A percentile compares a stretch with the other conserved stretches of the same genome.
These are phyloP conservation scores for Drosophila histrio DNA, from an alignment of 2,888 invertebrate genomes.

Conservation along the genomic window DNA sequence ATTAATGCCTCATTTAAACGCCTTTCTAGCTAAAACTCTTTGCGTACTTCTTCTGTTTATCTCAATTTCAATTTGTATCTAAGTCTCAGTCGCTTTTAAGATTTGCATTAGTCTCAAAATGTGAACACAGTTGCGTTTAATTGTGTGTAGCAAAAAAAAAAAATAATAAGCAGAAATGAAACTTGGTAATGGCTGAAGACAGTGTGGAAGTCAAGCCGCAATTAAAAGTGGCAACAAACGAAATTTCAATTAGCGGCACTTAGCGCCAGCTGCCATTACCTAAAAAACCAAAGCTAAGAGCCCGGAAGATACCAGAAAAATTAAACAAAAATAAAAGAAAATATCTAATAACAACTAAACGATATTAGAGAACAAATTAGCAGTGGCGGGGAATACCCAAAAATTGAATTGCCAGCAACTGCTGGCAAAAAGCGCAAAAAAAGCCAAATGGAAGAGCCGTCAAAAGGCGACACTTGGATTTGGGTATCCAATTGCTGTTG, in stretches of 20 bases:
- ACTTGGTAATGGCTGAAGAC: conserved; percentile 38
- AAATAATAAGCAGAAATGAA: conserved; percentile 53
- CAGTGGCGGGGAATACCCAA: conserved; percentile 1
- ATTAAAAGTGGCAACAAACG: conserved; percentile 68
- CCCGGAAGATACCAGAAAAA: conserved; percentile 6
- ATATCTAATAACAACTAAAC: conserved; percentile 75
- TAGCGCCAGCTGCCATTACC: conserved; percentile 69
- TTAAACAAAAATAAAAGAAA: conserved; percentile 32
- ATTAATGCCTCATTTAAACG: too few species aligned
- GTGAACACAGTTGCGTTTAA: conserved; percentile 64
- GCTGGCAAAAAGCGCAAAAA: conserved; percentile 28
- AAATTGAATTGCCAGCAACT: conserved; percentile 50
- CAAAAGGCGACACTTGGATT: conserved; percentile 43
- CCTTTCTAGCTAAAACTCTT: too few species aligned
- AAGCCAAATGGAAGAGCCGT: conserved; percentile 15
- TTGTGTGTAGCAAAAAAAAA: conserved; percentile 53
- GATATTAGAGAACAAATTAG: conserved; percentile 70
- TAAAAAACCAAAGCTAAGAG: conserved; percentile 40
- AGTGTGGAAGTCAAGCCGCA: conserved; percentile 49
- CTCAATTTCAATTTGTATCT: background rate
- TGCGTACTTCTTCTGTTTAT: background rate
- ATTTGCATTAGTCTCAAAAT: conserved; percentile 12
- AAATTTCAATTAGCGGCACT: conserved; percentile 81
- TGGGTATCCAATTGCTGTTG: conserved; percentile 6
- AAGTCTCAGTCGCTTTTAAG: background rate